A percentile compares a stretch with the other conserved stretches of the same genome.
phyloP scores from a whole-genome alignment of 2,888 invertebrate species.

The Antitype chi region DNA sequence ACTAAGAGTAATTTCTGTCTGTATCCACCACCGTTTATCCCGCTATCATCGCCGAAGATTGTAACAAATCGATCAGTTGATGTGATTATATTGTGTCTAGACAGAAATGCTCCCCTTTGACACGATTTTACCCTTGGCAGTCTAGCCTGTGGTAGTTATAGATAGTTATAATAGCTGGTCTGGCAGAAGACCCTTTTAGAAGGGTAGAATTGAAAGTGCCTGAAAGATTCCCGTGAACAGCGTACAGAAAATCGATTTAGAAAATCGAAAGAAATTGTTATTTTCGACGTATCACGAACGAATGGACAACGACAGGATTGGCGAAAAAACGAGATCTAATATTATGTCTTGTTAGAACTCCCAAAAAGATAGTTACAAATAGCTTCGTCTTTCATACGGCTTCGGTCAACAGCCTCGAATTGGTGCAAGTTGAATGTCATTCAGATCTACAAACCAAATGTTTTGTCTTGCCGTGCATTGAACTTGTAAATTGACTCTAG shows the following conservation, averaged over 20 bases:
- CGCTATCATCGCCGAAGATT: background rate
- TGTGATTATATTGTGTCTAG: constrained; percentile 40
- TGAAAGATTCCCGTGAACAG: background rate
- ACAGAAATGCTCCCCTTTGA: constrained; percentile 10
- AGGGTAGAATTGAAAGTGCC: background rate
- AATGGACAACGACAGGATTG: background rate
- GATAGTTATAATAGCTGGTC: background rate
- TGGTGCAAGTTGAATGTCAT: constrained; percentile 36
- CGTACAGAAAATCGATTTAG: background rate
- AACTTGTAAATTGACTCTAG: constrained; percentile 26
- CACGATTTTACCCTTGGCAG: background rate
- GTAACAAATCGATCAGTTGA: constrained; percentile 1
- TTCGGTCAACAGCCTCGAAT: constrained; percentile 38
- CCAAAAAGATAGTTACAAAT: background rate
- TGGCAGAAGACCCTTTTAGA: background rate
- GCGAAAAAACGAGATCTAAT: background rate
- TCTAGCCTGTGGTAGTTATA: background rate
- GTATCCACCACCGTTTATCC: background rate
- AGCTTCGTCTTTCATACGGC: constrained; percentile 9
- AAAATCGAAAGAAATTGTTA: background rate
- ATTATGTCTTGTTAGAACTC: background rate
- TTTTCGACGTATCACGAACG: background rate
- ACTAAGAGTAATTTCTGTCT: background rate
- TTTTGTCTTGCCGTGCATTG: constrained; percentile 20
- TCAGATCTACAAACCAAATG: background rate